phyloP scores from a whole-genome alignment of 1,140 invertebrate species.

The Stegodyphus dumicola region DNA sequence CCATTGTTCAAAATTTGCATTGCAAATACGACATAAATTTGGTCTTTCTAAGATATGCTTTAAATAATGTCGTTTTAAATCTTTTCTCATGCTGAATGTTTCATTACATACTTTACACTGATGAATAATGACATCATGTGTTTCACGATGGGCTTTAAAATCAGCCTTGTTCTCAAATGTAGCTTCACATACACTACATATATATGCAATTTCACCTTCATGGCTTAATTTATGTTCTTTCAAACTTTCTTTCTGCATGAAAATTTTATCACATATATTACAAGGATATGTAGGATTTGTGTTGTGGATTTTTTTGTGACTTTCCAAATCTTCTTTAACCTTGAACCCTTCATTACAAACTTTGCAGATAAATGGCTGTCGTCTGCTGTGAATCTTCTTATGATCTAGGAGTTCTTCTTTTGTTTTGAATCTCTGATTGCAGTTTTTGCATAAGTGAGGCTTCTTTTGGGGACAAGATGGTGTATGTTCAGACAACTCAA shows the following conservation, averaged over 20 bases:
- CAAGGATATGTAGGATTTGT: constrained; percentile 50
- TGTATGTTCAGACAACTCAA: constrained; percentile 16
- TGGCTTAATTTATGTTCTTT: constrained; percentile 41
- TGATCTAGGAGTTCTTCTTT: constrained; percentile 50
- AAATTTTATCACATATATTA: constrained; percentile 49
- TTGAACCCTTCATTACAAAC: constrained; percentile 56
- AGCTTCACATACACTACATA: constrained; percentile 49
- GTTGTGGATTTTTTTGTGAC: constrained; percentile 45
- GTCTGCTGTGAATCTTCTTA: constrained; percentile 54
- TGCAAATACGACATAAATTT: constrained; percentile 50
- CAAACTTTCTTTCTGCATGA: constrained; percentile 21
- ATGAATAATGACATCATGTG: constrained; percentile 41
- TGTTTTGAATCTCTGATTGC: constrained; percentile 33
- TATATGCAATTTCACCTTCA: constrained; percentile 40
- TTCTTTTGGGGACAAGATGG: neutral
- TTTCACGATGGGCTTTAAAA: constrained; percentile 41
- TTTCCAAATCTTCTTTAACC: constrained; percentile 24
- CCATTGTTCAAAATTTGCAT: constrained; percentile 57
- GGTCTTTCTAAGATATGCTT: constrained; percentile 55
- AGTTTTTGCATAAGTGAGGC: constrained; percentile 42
- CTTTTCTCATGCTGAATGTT: constrained; percentile 38
- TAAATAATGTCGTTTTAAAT: constrained; percentile 50
- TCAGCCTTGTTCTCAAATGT: constrained; percentile 48
- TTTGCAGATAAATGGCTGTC: constrained; percentile 56
- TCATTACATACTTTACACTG: constrained; percentile 55